phyloP scores from a whole-genome alignment of 2,113 vertebrate species.

The Ursus arctos region DNA sequence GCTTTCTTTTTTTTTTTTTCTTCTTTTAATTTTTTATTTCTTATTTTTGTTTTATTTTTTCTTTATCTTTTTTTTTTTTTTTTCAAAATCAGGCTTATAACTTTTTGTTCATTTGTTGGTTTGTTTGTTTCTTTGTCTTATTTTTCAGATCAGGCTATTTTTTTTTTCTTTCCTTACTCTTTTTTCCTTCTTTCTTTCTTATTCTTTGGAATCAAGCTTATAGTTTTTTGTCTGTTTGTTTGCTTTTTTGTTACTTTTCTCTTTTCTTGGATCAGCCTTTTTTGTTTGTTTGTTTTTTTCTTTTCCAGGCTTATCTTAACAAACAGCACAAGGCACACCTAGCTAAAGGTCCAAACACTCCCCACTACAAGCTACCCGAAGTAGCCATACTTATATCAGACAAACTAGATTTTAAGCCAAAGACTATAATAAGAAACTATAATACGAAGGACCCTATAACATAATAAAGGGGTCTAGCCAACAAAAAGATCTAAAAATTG shows the following conservation, averaged over 20 bases:
- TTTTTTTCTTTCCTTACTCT: background rate
- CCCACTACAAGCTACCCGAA: background rate
- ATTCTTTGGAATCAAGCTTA: background rate
- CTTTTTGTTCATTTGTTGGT: background rate
- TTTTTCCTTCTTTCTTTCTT: background rate
- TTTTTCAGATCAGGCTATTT: background rate
- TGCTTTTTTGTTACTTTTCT: background rate
- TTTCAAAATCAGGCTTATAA: background rate
- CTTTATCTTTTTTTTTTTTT: background rate
- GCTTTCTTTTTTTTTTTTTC: background rate
- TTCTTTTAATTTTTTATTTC: background rate
- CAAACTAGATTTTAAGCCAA: background rate
- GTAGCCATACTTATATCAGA: background rate
- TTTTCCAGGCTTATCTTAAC: background rate
- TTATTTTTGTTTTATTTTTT: background rate
- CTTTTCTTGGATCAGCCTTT: background rate
- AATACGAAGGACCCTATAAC: background rate
- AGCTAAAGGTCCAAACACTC: background rate
- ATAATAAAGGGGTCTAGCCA: background rate
- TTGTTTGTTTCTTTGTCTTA: background rate
- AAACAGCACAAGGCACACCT: background rate
- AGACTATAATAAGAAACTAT: background rate
- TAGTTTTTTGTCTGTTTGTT: background rate
- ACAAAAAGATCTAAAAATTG: background rate
- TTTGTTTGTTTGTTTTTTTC: background rate